Base-by-base conservation (phyloP, 2,113 vertebrate species). In the Oncorhynchus clarkii region DNA sequence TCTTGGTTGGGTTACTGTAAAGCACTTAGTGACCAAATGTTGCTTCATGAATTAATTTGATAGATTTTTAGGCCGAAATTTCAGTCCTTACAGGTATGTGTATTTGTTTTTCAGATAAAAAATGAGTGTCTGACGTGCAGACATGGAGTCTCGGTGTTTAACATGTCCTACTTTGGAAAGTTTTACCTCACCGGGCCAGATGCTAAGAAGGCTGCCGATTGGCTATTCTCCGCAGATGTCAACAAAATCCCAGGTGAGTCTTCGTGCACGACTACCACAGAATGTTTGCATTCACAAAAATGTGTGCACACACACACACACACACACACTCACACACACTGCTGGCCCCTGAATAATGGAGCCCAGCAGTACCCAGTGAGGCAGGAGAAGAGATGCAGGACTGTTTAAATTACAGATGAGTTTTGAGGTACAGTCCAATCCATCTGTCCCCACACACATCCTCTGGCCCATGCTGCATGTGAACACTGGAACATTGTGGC, bases 111-210 rank as follows among this genome's bases (percentile, higher is more conserved):
- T 27, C 83, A 99, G 97, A 97, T 99, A 83, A 94, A 82, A 90
- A 92, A 84, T 0, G 98, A 99, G 83, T 99, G 97, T 59, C 88
- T 98, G 78, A 90, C 92, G 0, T 99, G 98, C 86, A 88, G 97
- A 83, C 93, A 93, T 0, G 89, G 92, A 0, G 94, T 96, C 1
- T 95, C 95, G 0, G 92, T 97, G 74, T 99, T 99, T 2, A 79
- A 99, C 93, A 99, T 99, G 98, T 99, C 97, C 80, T 99, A 99
- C 91, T 99, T 99, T 5, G 97, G 97, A 51, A 99, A 99, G 85
- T 99, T 99, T 91, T 99, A 97, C 92, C 93, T 99, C 84, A 89
- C 95, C 3, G 98, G 98, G 18, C 91, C 89, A 0, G 98, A 99
- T 4, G 97, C 98, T 16, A 94, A 91, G 18, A 93, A 94, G 82